Evolutionary conservation across 2,888 invertebrate species (phyloP).

Genomic region (Sclerodermus sp.): DNA sequence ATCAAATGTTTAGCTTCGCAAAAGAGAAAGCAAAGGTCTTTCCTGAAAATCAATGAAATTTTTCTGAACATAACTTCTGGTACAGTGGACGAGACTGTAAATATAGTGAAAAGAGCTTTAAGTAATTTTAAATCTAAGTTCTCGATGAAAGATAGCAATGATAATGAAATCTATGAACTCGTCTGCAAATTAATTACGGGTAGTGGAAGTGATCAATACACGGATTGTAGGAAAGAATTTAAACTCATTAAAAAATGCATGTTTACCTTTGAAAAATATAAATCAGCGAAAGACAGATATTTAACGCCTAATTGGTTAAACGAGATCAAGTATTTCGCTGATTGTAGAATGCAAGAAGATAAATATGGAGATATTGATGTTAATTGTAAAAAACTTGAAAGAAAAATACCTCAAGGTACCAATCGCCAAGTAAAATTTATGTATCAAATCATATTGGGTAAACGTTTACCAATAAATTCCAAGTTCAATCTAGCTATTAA

Average conservation of each 20-base stretch:
- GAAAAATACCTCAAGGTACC: conserved; percentile 7
- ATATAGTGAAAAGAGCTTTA: conserved; percentile 12
- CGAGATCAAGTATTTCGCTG: conserved; percentile 19
- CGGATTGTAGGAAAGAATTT: conserved; percentile 25
- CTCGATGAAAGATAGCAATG: not conserved
- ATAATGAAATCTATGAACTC: conserved; percentile 16
- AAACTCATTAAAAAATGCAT: conserved; percentile 20
- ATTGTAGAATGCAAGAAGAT: conserved; percentile 12
- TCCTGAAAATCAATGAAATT: conserved; percentile 13
- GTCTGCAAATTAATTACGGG: conserved; percentile 21
- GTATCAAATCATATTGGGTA: conserved; percentile 17
- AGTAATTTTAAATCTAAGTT: conserved; percentile 6
- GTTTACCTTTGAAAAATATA: not conserved
- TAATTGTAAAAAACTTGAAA: conserved; percentile 10
- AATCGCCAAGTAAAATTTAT: conserved; percentile 17
- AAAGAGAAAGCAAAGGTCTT: not conserved
- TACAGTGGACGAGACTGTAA: conserved; percentile 8
- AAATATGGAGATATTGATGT: conserved; percentile 4
- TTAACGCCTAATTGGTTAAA: conserved; percentile 11
- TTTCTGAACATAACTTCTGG: conserved; percentile 17
- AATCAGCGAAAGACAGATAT: not conserved
- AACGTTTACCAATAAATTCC: conserved; percentile 5
- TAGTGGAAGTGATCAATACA: conserved; percentile 2
- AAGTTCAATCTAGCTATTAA: conserved; percentile 11
- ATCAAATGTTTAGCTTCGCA: conserved; percentile 12